Conservation (phyloP, 2,113 vertebrate species). For the Caranx melampygus region DNA sequence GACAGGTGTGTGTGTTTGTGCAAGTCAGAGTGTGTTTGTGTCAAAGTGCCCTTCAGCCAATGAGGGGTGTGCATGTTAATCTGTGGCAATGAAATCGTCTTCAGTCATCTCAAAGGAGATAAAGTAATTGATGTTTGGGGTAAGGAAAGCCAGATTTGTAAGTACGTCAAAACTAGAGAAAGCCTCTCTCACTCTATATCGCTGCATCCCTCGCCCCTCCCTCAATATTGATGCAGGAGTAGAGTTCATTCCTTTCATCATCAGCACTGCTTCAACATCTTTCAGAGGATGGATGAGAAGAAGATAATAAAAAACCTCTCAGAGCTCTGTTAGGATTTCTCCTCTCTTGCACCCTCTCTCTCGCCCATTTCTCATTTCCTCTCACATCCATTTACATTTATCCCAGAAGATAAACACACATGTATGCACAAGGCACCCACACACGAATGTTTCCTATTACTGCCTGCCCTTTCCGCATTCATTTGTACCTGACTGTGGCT, state of each 20-base stretch:
- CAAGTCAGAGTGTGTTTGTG: slow-evolving; percentile 1
- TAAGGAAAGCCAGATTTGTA: slow-evolving; percentile 43
- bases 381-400: slow-evolving; percentile 48
- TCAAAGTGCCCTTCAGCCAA: slow-evolving; percentile 29
- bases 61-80: slow-evolving; percentile 26
- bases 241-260: slow-evolving; percentile 62
- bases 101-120: slow-evolving; percentile 34
- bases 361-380: slow-evolving; percentile 50
- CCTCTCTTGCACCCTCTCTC: background rate
- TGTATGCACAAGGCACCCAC: slow-evolving; percentile 5
- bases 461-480: slow-evolving; percentile 35
- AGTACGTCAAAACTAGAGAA: slow-evolving; percentile 33
- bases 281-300: slow-evolving; percentile 39
- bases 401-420: slow-evolving; percentile 37
- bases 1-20: background rate
- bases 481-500: slow-evolving; percentile 51
- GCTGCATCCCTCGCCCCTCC: background rate
- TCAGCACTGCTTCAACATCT: slow-evolving; percentile 52
- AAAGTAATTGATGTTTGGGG: slow-evolving; percentile 47
- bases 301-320: slow-evolving; percentile 48
- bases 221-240: slow-evolving; percentile 25
- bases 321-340: slow-evolving; percentile 42
- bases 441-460: slow-evolving; percentile 24
- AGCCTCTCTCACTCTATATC: background rate
- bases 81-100: slow-evolving; percentile 23